Evolutionary conservation across 2,888 invertebrate genomes (phyloP).

Genomic region (Papilio demoleus): DNA sequence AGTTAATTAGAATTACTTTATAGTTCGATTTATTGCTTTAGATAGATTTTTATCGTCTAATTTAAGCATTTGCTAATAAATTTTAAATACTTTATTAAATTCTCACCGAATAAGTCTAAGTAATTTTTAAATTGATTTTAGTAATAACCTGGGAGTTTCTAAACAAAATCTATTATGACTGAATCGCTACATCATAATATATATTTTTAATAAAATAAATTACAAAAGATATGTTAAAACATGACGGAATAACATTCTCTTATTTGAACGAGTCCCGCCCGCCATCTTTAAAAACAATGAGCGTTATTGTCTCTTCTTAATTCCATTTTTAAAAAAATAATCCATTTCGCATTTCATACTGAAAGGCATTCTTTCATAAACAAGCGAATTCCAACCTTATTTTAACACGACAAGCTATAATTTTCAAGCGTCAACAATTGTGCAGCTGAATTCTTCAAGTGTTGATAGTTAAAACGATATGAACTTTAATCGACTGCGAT

Average conservation of each 20-base stretch:
- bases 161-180: no score
- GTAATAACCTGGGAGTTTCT: neutral
- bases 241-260: constrained; percentile 73
- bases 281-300: constrained; percentile 83
- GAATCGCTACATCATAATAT: no score
- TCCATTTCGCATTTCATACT: constrained; percentile 81
- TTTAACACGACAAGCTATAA: constrained; percentile 49
- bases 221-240: constrained; percentile 76
- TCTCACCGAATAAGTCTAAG: neutral
- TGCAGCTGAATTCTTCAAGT: constrained; percentile 70
- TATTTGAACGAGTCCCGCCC: constrained; percentile 72
- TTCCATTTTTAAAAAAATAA: constrained; percentile 84
- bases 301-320: constrained; percentile 83
- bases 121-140: neutral
- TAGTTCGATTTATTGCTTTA: neutral
- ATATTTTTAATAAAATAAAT: constrained; percentile 63
- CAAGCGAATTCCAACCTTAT: constrained; percentile 55
- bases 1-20: constrained; percentile 14
- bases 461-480: constrained; percentile 59
- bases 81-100: neutral
- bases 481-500: constrained; percentile 61
- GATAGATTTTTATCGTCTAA: constrained; percentile 10
- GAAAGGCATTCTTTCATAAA: constrained; percentile 68
- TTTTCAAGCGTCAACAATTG: constrained; percentile 49
- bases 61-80: constrained; percentile 10